phyloP scores from a whole-genome alignment of 2,888 invertebrate species.

The Empis livida region DNA sequence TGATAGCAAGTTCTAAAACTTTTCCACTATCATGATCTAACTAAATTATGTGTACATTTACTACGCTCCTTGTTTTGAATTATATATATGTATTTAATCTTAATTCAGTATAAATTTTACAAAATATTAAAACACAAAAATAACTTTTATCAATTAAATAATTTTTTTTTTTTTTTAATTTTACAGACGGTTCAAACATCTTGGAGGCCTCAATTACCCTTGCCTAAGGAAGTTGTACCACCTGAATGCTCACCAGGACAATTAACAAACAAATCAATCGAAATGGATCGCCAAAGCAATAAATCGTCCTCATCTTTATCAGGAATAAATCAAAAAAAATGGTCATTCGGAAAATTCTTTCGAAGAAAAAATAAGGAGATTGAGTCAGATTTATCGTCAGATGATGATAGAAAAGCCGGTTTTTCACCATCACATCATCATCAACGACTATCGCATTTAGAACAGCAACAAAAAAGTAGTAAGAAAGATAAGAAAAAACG shows the following conservation, averaged over 20 bases:
- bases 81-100: too few species aligned
- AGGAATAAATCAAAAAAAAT: constrained; percentile 42
- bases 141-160: too few species aligned
- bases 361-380: constrained; percentile 54
- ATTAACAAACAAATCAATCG: constrained; percentile 10
- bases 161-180: constrained; percentile 4
- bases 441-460: constrained; percentile 28
- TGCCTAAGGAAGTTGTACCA: constrained; percentile 29
- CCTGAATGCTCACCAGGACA: background rate
- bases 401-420: constrained; percentile 36
- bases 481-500: constrained; percentile 39
- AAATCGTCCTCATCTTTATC: background rate
- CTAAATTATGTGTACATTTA: too few species aligned
- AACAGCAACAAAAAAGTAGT: constrained; percentile 8
- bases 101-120: too few species aligned
- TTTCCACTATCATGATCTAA: too few species aligned
- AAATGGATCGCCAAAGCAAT: constrained; percentile 17
- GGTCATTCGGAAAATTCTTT: constrained; percentile 70
- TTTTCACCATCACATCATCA: constrained; percentile 24
- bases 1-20: too few species aligned
- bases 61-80: too few species aligned
- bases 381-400: constrained; percentile 28
- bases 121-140: too few species aligned
- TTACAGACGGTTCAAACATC: constrained; percentile 35
- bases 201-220: constrained; percentile 35